These are phyloP conservation scores for Habropoda laboriosa DNA, from an alignment of 1,140 invertebrate species.

Conservation along the genomic window DNA sequence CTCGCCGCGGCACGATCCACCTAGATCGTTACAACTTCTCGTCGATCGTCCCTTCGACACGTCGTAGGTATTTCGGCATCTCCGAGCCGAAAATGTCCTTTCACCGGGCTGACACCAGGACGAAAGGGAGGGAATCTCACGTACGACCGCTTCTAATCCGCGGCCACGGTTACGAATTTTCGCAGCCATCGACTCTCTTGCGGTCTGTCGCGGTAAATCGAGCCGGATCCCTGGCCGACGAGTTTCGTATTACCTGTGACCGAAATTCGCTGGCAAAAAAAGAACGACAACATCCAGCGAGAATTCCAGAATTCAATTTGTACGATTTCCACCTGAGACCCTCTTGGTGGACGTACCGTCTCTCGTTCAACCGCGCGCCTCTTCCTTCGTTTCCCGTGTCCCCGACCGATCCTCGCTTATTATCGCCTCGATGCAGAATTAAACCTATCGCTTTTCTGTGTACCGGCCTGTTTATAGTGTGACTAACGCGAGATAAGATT, in stretches of 20 bases:
- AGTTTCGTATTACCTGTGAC: slow-evolving; percentile 49
- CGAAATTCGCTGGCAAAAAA: slow-evolving; percentile 48
- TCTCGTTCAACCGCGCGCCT: neutral
- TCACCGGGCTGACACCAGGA: too few relatives aligned
- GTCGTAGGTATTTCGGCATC: too few relatives aligned
- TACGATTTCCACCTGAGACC: slow-evolving; percentile 5
- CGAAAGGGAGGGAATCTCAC: slow-evolving; percentile 28
- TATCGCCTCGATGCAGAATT: slow-evolving; percentile 35
- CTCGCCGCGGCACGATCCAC: slow-evolving; percentile 11
- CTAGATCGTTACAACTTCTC: too few relatives aligned
- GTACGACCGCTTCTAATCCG: slow-evolving; percentile 39
- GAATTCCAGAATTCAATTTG: slow-evolving; percentile 29
- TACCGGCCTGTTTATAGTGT: slow-evolving; percentile 49
- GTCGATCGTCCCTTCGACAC: too few relatives aligned
- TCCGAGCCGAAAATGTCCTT: too few relatives aligned
- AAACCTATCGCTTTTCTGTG: slow-evolving; percentile 40
- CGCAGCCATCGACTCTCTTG: slow-evolving; percentile 51
- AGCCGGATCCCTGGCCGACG: slow-evolving; percentile 49
- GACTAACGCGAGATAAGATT: slow-evolving; percentile 66
- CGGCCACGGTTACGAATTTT: slow-evolving; percentile 31
- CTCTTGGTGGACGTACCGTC: neutral
- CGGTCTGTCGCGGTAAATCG: slow-evolving; percentile 57
- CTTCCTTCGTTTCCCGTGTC: neutral
- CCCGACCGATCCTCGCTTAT: slow-evolving; percentile 23
- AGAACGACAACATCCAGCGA: slow-evolving; percentile 19